These are phyloP conservation scores for Blennius ocellaris DNA, from an alignment of 2,113 vertebrate genomes.

Conservation along the genomic window DNA sequence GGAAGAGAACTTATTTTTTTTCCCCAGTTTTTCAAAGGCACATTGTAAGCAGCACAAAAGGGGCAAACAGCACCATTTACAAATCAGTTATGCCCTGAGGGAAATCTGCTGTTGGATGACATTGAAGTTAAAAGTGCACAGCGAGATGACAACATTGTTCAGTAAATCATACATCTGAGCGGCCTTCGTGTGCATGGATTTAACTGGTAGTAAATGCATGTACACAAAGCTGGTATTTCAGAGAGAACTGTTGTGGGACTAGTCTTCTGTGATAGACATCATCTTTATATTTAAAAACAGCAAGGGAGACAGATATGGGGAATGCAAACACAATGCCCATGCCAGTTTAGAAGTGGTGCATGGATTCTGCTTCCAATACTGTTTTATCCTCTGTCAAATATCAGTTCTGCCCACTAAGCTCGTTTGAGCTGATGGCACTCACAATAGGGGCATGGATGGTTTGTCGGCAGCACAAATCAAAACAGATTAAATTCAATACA, in stretches of 20 bases:
- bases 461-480: slow-evolving; percentile 62
- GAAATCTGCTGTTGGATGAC: slow-evolving; percentile 77
- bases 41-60: slow-evolving; percentile 77
- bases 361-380: slow-evolving; percentile 58
- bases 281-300: slow-evolving; percentile 56
- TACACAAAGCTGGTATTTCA: slow-evolving; percentile 24
- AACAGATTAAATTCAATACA: slow-evolving; percentile 64
- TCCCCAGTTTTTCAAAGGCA: slow-evolving; percentile 72
- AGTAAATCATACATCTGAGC: slow-evolving; percentile 60
- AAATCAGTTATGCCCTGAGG: slow-evolving; percentile 73
- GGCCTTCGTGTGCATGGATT: slow-evolving; percentile 34
- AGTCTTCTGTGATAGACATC: slow-evolving; percentile 30
- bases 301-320: slow-evolving; percentile 30
- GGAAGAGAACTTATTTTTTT: slow-evolving; percentile 67
- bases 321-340: slow-evolving; percentile 47
- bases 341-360: slow-evolving; percentile 44
- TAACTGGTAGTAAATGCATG: slow-evolving; percentile 40
- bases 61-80: slow-evolving; percentile 69
- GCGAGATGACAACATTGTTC: slow-evolving; percentile 44
- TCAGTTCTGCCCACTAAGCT: slow-evolving; percentile 69
- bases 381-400: slow-evolving; percentile 67
- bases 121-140: slow-evolving; percentile 80
- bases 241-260: slow-evolving; percentile 11
- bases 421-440: slow-evolving; percentile 61
- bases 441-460: slow-evolving; percentile 46